Conservation (phyloP, 2,888 invertebrate genomes). For the Eristalis intricaria region DNA sequence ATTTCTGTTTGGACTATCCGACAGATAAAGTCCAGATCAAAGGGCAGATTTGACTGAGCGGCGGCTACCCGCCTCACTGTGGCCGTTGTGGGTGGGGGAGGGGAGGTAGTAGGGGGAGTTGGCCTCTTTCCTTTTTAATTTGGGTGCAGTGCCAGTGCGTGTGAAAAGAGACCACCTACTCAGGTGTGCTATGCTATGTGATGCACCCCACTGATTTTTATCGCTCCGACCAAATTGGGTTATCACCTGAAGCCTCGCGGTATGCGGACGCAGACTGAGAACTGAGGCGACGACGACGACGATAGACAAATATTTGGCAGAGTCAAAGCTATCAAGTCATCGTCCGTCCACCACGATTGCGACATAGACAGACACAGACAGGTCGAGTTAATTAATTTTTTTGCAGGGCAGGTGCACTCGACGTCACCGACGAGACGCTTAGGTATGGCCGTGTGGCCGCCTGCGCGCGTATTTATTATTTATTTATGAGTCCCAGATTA, state of each 20-base stretch:
- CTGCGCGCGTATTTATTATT: constrained; percentile 53
- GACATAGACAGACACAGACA: constrained; percentile 2
- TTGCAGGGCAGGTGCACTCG: constrained; percentile 47
- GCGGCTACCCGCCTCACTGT: too few relatives aligned
- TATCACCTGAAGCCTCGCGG: constrained; percentile 34
- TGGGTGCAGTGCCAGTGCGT: constrained; percentile 46
- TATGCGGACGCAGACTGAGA: background rate
- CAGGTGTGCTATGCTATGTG: background rate
- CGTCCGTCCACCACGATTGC: background rate
- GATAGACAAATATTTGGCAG: constrained; percentile 47
- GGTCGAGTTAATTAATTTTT: constrained; percentile 66
- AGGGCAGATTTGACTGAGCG: constrained; percentile 21
- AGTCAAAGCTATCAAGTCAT: constrained; percentile 11
- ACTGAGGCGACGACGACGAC: background rate
- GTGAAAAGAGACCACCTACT: constrained; percentile 60
- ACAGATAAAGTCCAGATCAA: constrained; percentile 62
- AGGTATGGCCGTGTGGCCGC: constrained; percentile 23
- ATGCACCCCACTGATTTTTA: constrained; percentile 48
- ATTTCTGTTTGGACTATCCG: constrained; percentile 22
- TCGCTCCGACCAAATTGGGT: constrained; percentile 52
- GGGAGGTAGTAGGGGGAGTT: too few relatives aligned
- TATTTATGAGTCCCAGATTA: constrained; percentile 70
- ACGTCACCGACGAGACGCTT: constrained; percentile 44
- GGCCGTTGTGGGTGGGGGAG: too few relatives aligned
- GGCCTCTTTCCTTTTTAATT: constrained; percentile 1